Base-by-base conservation (phyloP, 2,888 invertebrate genomes). In the Synergus umbraculus region DNA sequence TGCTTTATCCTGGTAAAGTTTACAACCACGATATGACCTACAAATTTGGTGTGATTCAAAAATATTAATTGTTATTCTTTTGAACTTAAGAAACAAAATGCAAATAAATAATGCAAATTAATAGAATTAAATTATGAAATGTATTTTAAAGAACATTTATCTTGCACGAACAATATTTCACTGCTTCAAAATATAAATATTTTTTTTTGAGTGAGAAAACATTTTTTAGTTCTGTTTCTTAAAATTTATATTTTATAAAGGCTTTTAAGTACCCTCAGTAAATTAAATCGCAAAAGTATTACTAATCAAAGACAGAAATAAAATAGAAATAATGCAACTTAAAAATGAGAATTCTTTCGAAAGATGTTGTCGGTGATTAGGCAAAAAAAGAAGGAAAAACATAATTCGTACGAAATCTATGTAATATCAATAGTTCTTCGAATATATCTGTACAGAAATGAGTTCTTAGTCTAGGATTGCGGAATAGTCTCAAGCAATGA, bases 21-120 rank as follows among this genome's bases (percentile, higher is more conserved):
- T 93, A 93, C 86, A 83, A 84, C 4, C 92, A 93, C 77, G 91
- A 90, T n/a, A 90, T 92, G 46, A 89, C 92, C 8, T 93, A 92
- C 89, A 93, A 90, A 90, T 94, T 92, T 80, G 91, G 91, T 9
- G 80, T 86, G 5, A 12, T 37, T 43, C 2, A 67, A 66, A 41
- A 54, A 43, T 15, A 12, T 54, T 44, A 60, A 69, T 22, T 41
- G 60, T 2, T 54, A 13, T 15, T 37, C 64, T 10, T 49, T 37
- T 37, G 37, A 37, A 37, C 37, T 37, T 37, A 37, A 37, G n/a
- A 66, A 69, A 4, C 8, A 49, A 43, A 15, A 0, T n/a, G 9
- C 18, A 13, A n/a, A 18, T 44, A 0, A 67, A 22, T 13, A 44
- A 0, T n/a, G 9, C 18, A 13, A n/a, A 18, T 44, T 2, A 67